Percentiles rank a stretch among this genome's conserved stretches.
These are phyloP conservation scores for Patella ulyssiponensis DNA, from an alignment of 2,888 invertebrate genomes.

Conservation along the genomic window DNA sequence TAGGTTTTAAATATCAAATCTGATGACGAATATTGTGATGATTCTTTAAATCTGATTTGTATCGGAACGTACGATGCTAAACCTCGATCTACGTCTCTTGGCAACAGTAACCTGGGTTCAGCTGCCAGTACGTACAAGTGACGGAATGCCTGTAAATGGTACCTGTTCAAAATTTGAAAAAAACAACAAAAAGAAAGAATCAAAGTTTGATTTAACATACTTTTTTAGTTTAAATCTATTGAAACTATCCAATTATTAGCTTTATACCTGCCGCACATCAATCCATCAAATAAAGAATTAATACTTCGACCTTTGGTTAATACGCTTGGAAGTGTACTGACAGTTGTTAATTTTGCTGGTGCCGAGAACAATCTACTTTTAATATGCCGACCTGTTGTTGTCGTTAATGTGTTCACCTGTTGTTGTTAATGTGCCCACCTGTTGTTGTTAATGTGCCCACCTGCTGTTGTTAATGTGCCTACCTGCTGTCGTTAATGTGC, in stretches of 20 bases:
- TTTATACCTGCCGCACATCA: not conserved
- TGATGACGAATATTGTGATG: not conserved
- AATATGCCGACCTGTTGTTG: no score
- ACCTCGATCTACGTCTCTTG: conserved; percentile 86
- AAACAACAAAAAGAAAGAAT: conserved; percentile 26
- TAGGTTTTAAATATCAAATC: conserved; percentile 74
- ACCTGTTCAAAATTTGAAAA: conserved; percentile 75
- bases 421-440: no score
- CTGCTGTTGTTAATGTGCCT: no score
- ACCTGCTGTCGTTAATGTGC: no score
- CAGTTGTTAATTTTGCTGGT: no score
- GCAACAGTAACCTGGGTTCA: conserved; percentile 89
- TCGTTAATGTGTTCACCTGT: no score
- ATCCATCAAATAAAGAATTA: no score
- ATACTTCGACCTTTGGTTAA: no score
- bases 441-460: no score
- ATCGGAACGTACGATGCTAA: conserved; percentile 88
- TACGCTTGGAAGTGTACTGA: no score
- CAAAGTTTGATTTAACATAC: not conserved
- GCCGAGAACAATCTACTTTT: no score
- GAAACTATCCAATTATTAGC: not conserved
- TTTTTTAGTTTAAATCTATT: not conserved
- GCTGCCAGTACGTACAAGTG: conserved; percentile 96
- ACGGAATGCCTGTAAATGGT: conserved; percentile 96
- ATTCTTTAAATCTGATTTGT: conserved; percentile 75